Evolutionary conservation across 2,888 invertebrate species (phyloP).

Genomic region (Rhagium mordax): DNA sequence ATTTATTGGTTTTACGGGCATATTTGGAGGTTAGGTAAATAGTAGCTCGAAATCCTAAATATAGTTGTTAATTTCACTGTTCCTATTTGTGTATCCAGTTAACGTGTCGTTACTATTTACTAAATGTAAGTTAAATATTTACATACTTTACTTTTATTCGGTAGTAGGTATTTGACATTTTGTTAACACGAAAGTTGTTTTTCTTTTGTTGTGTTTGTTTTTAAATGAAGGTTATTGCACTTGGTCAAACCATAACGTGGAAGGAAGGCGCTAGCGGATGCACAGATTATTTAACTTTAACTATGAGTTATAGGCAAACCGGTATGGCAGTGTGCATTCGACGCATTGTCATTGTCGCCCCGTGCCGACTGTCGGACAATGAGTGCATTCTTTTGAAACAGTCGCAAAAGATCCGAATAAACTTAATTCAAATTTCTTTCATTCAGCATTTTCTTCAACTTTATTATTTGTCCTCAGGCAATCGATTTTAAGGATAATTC

Average conservation of each 20-base stretch:
- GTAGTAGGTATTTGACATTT: conserved; percentile 15
- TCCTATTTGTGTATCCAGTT: conserved; percentile 9
- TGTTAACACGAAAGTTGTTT: neutral
- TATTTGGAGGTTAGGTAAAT: conserved; percentile 10
- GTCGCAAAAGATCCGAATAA: too few species aligned
- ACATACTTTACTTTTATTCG: conserved; percentile 2
- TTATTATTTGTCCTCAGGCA: neutral
- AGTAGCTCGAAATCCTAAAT: neutral
- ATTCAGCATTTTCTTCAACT: too few species aligned
- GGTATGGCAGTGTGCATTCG: neutral
- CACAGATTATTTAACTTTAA: neutral
- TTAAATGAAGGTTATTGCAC: conserved; percentile 15
- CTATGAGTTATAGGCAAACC: neutral
- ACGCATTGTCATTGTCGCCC: too few species aligned
- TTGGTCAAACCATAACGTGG: conserved; percentile 9
- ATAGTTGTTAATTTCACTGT: conserved; percentile 19
- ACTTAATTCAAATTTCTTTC: too few species aligned
- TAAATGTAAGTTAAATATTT: conserved; percentile 19
- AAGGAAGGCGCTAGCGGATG: neutral
- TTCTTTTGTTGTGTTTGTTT: conserved; percentile 18
- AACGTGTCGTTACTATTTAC: conserved; percentile 16
- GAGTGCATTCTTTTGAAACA: too few species aligned
- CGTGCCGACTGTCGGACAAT: too few species aligned
- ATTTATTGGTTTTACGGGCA: neutral
- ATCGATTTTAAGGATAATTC: neutral